Evolutionary conservation across 2,888 invertebrate genomes (phyloP), one percentile per base, ranked within the genome.

Genomic region (Hirtodrosophila trivittata): DNA sequence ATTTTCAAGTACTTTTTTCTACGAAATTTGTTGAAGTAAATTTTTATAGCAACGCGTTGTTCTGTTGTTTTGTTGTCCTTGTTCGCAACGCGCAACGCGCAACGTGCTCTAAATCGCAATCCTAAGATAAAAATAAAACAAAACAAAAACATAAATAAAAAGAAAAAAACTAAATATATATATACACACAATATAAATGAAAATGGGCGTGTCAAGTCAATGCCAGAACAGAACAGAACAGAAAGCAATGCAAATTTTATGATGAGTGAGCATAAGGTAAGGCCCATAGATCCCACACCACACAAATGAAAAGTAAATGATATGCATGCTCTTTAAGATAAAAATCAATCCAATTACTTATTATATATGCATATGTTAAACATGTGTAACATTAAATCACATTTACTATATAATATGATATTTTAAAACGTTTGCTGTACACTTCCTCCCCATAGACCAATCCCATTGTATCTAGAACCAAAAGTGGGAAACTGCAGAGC

Each of bases 191-290:
- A 25, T 25, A 6, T 25, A 46, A 49, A 69, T 46, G 46, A 71
- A 41, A 64, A 66, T 77, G 75, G 75, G 70, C 75, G 77, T 66
- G 57, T 64, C 73, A 75, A 58, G 60, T 64, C 85, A 78, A 76
- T 57, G 66, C 80, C 77, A 80, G 75, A 71, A n/a, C n/a, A n/a
- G n/a, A n/a, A n/a, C n/a, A 77, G 64, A 73, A 86, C 82, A 77
- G 76, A 87, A 82, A 84, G 86, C 85, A 81, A 80, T 74, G 77
- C 75, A 86, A 80, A 83, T 66, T 80, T 46, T 86, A 74, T 82
- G 86, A 85, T 85, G 86, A 87, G 90, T 90, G 90, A 90, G 90
- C 90, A 90, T 90, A 90, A 90, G 90, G 90, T 90, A 90, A 85
- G 90, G 69, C 63, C 69, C 75, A 70, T 70, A 70, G 74, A 70